Evolutionary conservation across 2,888 invertebrate species (phyloP).

Genomic region (Polymixis flavicincta): DNA sequence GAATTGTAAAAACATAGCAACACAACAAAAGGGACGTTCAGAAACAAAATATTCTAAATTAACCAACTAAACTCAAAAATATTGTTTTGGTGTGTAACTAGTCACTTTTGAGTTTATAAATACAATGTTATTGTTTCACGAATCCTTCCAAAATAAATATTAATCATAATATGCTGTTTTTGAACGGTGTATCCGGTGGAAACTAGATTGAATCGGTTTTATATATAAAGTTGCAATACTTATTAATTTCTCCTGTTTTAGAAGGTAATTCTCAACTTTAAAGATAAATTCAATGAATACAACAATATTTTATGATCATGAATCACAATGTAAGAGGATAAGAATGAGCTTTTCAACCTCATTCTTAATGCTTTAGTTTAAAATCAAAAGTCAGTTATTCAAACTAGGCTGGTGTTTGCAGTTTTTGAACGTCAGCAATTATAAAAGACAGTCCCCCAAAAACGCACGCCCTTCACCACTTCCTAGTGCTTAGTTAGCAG

Average conservation of each 20-base stretch:
- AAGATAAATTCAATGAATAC: not conserved
- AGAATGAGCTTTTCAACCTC: not conserved
- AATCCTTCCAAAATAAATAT: not conserved
- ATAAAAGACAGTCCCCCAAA: too few species aligned
- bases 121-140: not conserved
- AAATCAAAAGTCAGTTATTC: too few species aligned
- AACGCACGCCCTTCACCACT: too few species aligned
- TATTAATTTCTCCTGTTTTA: constrained; percentile 7
- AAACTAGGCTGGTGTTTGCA: too few species aligned
- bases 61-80: not conserved
- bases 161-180: constrained; percentile 22
- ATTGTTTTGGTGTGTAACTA: too few species aligned
- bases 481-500: too few species aligned
- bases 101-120: not conserved
- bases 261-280: not conserved
- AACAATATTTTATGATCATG: not conserved
- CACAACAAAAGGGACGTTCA: constrained; percentile 16
- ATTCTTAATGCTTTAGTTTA: not conserved
- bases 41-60: not conserved
- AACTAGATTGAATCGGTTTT: constrained; percentile 71
- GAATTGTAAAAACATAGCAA: constrained; percentile 20
- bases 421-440: too few species aligned
- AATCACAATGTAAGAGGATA: not conserved
- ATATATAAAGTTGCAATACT: constrained; percentile 55
- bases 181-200: constrained; percentile 66